phyloP scores from a whole-genome alignment of 2,888 invertebrate genomes.

The Andrena hattorfiana region DNA sequence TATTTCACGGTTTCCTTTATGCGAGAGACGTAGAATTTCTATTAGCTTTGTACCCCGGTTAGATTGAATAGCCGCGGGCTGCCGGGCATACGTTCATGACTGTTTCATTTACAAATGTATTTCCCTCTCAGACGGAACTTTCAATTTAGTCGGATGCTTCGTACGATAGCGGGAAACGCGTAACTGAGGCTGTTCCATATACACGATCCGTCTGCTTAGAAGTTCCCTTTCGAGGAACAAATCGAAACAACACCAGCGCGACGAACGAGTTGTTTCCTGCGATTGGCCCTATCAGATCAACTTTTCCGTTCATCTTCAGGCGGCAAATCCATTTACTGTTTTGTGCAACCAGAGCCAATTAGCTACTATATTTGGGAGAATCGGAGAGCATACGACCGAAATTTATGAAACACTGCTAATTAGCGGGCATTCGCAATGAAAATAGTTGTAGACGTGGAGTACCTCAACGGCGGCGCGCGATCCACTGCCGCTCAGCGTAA shows the following conservation, averaged over 20 bases:
- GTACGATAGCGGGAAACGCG: constrained; percentile 72
- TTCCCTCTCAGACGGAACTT: constrained; percentile 82
- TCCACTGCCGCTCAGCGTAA: too few species aligned
- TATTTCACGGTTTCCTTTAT: constrained; percentile 80
- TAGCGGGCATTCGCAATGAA: too few species aligned
- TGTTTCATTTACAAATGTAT: constrained; percentile 84
- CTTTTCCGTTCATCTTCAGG: background rate
- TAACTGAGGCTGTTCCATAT: constrained; percentile 55
- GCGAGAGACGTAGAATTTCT: constrained; percentile 80
- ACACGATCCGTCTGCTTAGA: constrained; percentile 61
- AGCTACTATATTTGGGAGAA: too few species aligned
- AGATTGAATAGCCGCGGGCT: constrained; percentile 81
- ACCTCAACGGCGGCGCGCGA: too few species aligned
- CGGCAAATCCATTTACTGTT: background rate
- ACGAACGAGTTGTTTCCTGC: constrained; percentile 53
- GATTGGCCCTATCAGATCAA: constrained; percentile 32
- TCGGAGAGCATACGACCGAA: too few species aligned
- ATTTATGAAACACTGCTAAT: too few species aligned
- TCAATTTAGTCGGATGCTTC: constrained; percentile 82
- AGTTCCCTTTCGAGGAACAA: constrained; percentile 62
- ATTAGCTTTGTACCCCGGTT: constrained; percentile 81
- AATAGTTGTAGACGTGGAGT: too few species aligned
- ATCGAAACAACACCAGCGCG: constrained; percentile 60
- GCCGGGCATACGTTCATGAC: constrained; percentile 81
- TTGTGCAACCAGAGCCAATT: constrained; percentile 12